These are phyloP conservation scores for Lytechinus pictus DNA, from an alignment of 35 echinoderm and acorn worm species.

Conservation along the genomic window DNA sequence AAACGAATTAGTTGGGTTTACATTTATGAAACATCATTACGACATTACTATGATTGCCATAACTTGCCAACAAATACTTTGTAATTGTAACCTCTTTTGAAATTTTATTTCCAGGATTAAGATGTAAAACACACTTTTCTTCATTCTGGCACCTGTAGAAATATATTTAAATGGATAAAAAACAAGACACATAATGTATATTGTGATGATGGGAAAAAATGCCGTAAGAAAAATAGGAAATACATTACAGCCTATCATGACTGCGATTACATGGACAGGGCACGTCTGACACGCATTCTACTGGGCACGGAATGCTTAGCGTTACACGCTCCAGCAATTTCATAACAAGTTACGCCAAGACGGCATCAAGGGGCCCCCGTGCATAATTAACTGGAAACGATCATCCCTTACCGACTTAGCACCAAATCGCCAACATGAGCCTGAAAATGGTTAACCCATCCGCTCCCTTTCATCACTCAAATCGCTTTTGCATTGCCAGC, in stretches of 20 bases:
- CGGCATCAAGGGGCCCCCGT: neutral
- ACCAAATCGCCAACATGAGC: neutral
- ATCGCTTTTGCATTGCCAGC: no score
- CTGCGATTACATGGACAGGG: neutral
- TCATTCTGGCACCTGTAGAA: no score
- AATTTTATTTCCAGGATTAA: no score
- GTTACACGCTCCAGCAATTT: neutral
- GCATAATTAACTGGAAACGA: conserved; percentile 13
- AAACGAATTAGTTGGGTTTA: no score
- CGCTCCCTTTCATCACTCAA: no score
- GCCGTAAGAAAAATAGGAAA: neutral
- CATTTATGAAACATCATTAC: no score
- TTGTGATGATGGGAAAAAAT: neutral
- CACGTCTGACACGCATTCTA: neutral
- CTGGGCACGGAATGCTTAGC: neutral
- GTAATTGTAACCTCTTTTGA: no score
- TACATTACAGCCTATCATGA: neutral
- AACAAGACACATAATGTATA: no score
- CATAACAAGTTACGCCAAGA: neutral
- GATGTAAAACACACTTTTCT: no score
- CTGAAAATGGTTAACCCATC: neutral
- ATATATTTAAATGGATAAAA: no score
- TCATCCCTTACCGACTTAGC: neutral
- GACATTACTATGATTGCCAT: no score
- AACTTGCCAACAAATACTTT: no score